Conservation (phyloP, 2,888 invertebrate species). For the Pseudococcus viburni region DNA sequence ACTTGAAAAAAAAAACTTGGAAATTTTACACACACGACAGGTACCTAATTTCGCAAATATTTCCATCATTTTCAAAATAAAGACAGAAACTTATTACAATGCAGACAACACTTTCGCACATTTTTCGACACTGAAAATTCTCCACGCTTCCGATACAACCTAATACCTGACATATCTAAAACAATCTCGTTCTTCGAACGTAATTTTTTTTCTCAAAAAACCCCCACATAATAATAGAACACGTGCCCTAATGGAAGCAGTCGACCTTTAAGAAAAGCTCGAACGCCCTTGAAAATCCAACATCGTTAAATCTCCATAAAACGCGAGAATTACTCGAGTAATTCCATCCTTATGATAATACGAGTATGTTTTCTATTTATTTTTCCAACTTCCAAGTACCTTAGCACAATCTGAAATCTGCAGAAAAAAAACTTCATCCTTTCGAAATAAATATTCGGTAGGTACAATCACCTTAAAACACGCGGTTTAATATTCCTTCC, state of each 20-base stretch:
- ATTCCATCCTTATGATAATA: too few species aligned
- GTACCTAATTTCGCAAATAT: too few species aligned
- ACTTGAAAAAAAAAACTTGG: too few species aligned
- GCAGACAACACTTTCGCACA: too few species aligned
- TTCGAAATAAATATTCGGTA: neutral
- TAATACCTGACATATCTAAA: neutral
- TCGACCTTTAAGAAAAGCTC: neutral
- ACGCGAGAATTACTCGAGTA: neutral
- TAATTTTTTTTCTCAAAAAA: neutral
- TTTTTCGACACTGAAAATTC: too few species aligned
- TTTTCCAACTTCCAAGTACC: neutral
- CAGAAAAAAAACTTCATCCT: too few species aligned
- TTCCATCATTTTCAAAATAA: too few species aligned
- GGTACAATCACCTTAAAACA: neutral
- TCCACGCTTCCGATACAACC: too few species aligned
- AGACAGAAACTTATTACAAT: too few species aligned
- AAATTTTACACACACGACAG: too few species aligned
- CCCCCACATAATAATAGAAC: neutral
- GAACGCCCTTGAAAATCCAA: neutral
- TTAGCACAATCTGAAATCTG: neutral
- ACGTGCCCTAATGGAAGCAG: constrained; percentile 7
- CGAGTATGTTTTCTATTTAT: neutral
- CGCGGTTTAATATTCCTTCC: neutral
- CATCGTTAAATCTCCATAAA: neutral
- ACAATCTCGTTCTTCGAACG: neutral